These are phyloP conservation scores for Nyctibius bracteatus DNA, from an alignment of 2,113 vertebrate species.

Conservation along the genomic window DNA sequence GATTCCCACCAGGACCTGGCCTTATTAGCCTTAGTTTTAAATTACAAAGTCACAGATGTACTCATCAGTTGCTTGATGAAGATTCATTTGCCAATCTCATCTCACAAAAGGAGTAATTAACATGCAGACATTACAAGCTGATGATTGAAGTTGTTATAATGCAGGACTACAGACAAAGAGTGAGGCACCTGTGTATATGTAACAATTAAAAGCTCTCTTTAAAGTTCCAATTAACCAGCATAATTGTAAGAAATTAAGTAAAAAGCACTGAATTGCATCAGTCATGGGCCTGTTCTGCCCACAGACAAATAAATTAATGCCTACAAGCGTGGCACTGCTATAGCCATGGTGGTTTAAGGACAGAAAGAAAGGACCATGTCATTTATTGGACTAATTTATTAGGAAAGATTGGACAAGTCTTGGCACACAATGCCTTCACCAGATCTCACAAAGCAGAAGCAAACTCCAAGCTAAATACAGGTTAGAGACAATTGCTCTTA, in stretches of 20 bases:
- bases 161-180: background rate
- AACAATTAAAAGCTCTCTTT: background rate
- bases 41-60: conserved; percentile 65
- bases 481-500: background rate
- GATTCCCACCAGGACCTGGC: conserved; percentile 38
- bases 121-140: background rate
- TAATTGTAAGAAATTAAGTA: conserved; percentile 13
- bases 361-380: background rate
- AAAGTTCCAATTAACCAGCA: conserved; percentile 12
- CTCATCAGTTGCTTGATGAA: conserved; percentile 62
- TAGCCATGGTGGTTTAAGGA: background rate
- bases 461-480: background rate
- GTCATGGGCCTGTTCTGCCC: background rate
- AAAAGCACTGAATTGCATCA: background rate
- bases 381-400: background rate
- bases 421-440: background rate
- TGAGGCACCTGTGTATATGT: background rate
- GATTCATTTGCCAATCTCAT: conserved; percentile 54
- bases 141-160: background rate
- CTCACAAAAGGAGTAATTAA: conserved; percentile 55
- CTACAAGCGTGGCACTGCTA: background rate
- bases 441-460: background rate
- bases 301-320: background rate
- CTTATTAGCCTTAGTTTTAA: conserved; percentile 63
- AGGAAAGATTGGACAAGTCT: background rate